These are phyloP conservation scores for Ptychobarbus kaznakovi DNA, from an alignment of 2,797 vertebrate species.

Conservation along the genomic window DNA sequence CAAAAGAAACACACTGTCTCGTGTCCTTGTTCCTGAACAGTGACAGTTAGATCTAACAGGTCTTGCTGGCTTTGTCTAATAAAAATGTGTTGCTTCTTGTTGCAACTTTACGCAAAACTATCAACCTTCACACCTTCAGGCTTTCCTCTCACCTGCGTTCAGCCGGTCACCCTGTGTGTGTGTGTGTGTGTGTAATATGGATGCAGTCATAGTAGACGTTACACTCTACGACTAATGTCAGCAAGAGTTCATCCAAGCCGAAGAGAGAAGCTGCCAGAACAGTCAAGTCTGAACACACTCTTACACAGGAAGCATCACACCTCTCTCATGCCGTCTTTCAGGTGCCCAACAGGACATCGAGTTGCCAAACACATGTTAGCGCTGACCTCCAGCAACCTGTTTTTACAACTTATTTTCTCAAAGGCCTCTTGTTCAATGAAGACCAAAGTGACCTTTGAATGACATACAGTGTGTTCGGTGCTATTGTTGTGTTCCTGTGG, in stretches of 20 bases:
- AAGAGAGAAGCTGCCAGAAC: constrained; percentile 81
- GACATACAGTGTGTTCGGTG: not conserved
- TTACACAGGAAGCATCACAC: constrained; percentile 73
- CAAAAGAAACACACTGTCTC: constrained; percentile 29
- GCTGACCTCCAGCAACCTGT: constrained; percentile 42
- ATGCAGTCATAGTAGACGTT: constrained; percentile 73
- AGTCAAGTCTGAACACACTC: constrained; percentile 90
- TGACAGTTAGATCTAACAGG: constrained; percentile 47
- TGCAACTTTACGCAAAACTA: not conserved
- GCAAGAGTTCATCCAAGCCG: constrained; percentile 88
- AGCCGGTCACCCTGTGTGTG: constrained; percentile 52
- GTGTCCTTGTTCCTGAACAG: constrained; percentile 36
- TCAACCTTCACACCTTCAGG: constrained; percentile 20
- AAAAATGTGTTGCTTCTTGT: not conserved
- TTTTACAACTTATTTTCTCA: constrained; percentile 37
- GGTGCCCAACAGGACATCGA: constrained; percentile 42
- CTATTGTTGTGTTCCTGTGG: too few relatives aligned
- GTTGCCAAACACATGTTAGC: constrained; percentile 41
- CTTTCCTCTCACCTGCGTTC: constrained; percentile 59
- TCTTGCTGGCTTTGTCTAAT: constrained; percentile 46
- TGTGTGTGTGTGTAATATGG: constrained; percentile 53
- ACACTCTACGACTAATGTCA: constrained; percentile 83
- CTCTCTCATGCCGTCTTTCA: constrained; percentile 39
- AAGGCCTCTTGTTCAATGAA: constrained; percentile 10
- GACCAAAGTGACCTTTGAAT: constrained; percentile 43